Base-by-base conservation (phyloP, 35 echinoderm and acorn worm genomes). In the Eucidaris tribuloides region DNA sequence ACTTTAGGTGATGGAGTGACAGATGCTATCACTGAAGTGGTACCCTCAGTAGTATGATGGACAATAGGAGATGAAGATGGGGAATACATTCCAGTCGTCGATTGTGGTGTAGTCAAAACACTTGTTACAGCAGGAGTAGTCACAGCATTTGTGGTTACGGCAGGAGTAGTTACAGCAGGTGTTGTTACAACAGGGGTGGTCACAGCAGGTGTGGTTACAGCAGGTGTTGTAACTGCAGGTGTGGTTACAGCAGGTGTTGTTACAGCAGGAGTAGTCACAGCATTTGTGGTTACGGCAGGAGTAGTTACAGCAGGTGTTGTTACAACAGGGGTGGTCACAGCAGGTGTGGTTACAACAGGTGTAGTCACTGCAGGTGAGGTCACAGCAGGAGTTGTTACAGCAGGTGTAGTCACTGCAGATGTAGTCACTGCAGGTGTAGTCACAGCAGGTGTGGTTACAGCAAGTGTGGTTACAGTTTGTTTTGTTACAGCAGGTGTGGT, bases 241-340 rank as follows among this genome's bases (percentile, higher is more conserved):
- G 62, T 71, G 7, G 64, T 76, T 1, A 49, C 41, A 0, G 5
- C 32, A 3, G 35, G 17, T 13, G 76, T 87, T 30, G 71, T 79
- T 33, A 79, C 30, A 42, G 27, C 65, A 18, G 81, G 50, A 6
- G 65, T 65, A 20, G 65, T 65, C 22, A 54, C 70, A 27, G 31
- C 34, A 27, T 5, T 4, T 28, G 62, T 39, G 2, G 38, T 14
- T 24, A 48, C 43, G 22, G n/a, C 42, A 45, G 39, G 14, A 83
- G 87, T 84, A 36, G 39, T 85, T 9, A 76, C 31, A 7, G 7
- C 44, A 7, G 64, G 34, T 43, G 82, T 48, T 28, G 82, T 83
- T 18, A 83, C 36, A 37, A 20, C 49, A 7, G 24, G 1, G 3
- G 80, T 2, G 3, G 80, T 82, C 22, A 65, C 31, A 9, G 62